Conservation (phyloP, 2,797 vertebrate genomes). For the Avahi laniger region DNA sequence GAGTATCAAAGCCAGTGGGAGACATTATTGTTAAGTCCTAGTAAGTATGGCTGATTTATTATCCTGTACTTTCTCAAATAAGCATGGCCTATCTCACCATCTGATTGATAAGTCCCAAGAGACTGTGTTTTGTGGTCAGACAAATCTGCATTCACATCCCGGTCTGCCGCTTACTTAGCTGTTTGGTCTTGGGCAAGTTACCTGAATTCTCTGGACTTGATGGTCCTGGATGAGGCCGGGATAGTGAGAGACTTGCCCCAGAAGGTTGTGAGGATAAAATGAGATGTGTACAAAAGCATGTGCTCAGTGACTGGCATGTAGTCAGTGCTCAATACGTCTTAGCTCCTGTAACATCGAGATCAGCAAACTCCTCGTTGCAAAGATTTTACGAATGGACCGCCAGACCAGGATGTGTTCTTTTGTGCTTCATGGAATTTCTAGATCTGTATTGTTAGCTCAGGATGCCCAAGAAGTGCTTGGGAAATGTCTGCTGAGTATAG, state of each 20-base stretch:
- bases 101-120: slow-evolving; percentile 9
- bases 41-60: slow-evolving; percentile 34
- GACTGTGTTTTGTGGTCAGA: not conserved
- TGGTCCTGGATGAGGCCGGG: not conserved
- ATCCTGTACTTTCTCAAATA: slow-evolving; percentile 47
- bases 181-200: not conserved
- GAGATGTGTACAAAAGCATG: not conserved
- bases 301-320: not conserved
- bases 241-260: not conserved
- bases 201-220: not conserved
- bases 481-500: not conserved
- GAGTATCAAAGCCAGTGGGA: not conserved
- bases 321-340: not conserved
- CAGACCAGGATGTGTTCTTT: not conserved
- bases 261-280: not conserved
- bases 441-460: not conserved
- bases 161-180: not conserved
- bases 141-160: not conserved
- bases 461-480: not conserved
- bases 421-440: not conserved
- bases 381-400: not conserved
- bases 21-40: not conserved
- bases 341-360: not conserved
- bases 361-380: not conserved
- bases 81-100: not conserved